Evolutionary conservation across 2,797 vertebrate species (phyloP).

Genomic region (Potorous gilbertii): DNA sequence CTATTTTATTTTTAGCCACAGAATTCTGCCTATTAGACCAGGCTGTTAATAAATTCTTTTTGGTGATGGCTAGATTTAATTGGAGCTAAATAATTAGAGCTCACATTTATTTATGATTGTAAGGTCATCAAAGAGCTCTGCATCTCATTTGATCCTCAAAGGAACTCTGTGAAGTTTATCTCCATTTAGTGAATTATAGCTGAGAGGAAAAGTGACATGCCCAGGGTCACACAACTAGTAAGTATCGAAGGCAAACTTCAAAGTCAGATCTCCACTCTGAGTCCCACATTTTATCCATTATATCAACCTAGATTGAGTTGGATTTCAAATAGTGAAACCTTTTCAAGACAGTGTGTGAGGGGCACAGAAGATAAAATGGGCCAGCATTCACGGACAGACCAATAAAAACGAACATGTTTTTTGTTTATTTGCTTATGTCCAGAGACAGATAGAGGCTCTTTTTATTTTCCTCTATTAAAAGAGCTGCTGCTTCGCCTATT

Average conservation of each 20-base stretch:
- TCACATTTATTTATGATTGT: not conserved
- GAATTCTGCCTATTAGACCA: not conserved
- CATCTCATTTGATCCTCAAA: not conserved
- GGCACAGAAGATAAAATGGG: not conserved
- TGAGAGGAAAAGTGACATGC: not conserved
- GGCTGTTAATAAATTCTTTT: not conserved
- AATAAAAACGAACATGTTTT: slow-evolving; percentile 49
- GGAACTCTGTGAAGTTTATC: not conserved
- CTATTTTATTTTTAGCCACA: not conserved
- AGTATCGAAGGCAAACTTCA: not conserved
- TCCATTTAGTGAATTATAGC: not conserved
- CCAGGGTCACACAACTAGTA: not conserved
- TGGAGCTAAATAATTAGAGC: not conserved
- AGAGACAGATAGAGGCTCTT: slow-evolving; percentile 22
- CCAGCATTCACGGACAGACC: not conserved
- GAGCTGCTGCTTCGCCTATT: slow-evolving; percentile 39
- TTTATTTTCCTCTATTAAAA: not conserved
- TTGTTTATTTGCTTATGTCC: not conserved
- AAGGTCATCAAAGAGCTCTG: not conserved
- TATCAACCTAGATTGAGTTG: not conserved
- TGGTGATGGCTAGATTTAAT: not conserved
- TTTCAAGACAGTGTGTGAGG: not conserved
- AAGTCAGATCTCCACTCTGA: not conserved
- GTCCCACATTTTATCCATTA: not conserved
- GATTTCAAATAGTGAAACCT: not conserved